Evolutionary conservation across 2,888 invertebrate genomes (phyloP).

Genomic region (Apocheima hispidaria): DNA sequence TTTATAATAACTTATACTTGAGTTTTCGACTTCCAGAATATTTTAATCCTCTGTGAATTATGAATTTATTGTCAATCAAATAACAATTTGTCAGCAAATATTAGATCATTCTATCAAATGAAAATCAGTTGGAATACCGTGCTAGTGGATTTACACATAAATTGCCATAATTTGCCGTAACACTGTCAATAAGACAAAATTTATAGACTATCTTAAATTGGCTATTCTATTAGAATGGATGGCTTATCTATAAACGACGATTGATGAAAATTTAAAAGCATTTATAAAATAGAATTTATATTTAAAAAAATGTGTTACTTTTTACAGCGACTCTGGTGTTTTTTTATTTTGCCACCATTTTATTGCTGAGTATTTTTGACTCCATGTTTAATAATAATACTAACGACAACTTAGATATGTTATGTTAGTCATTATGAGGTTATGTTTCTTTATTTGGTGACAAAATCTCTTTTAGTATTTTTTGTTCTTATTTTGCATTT

Average conservation of each 20-base stretch:
- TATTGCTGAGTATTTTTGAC: not conserved
- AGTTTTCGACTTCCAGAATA: not conserved
- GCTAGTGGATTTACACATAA: constrained; percentile 64
- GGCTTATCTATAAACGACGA: constrained; percentile 47
- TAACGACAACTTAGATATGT: too few species aligned
- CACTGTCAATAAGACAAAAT: constrained; percentile 61
- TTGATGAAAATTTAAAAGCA: constrained; percentile 57
- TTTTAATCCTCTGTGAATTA: constrained; percentile 6
- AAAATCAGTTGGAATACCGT: constrained; percentile 32
- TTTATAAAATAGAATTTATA: constrained; percentile 52
- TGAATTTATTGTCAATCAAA: constrained; percentile 27
- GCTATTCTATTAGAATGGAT: constrained; percentile 44
- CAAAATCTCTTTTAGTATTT: not conserved
- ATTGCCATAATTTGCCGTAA: constrained; percentile 67
- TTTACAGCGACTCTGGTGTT: not conserved
- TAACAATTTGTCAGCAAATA: constrained; percentile 29
- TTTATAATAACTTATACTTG: not conserved
- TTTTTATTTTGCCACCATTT: not conserved
- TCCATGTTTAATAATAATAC: not conserved
- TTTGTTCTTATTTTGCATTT: not conserved
- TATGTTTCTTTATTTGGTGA: not conserved
- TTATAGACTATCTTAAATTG: constrained; percentile 51
- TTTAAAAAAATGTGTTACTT: constrained; percentile 23
- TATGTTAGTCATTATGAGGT: not conserved
- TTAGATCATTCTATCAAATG: constrained; percentile 10